Base-by-base conservation (phyloP, 1,140 invertebrate genomes). In the Melipona quadrifasciata region DNA sequence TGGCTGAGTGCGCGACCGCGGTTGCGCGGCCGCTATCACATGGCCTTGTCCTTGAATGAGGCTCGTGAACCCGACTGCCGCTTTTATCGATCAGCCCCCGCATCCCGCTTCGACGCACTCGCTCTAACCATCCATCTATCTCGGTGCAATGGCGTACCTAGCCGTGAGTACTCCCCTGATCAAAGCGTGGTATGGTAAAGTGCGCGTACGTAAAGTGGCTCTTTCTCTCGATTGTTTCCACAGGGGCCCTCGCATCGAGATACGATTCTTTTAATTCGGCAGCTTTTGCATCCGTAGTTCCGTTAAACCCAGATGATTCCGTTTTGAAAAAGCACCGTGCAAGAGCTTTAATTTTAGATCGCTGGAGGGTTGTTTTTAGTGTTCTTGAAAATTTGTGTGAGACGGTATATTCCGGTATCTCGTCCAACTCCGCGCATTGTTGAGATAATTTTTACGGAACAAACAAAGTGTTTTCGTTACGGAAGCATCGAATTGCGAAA, bases 31-130 rank as follows among this genome's bases (percentile, higher is more conserved):
- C 92, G 93, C 94, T 95, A 95, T 95, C 94, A 93, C 93, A 92
- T 95, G 94, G 94, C 95, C 95, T 95, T 95, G 95, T 95, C 95
- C 95, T 95, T 95, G 95, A 95, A 95, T 93, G 94, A 93, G 94
- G 95, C 94, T 94, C 89, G 94, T 95, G 94, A 95, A 95, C 95
- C 92, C 94, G 91, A 88, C 76, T 87, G 92, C 92, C 90, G 92
- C 93, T 93, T 94, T 94, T 94, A 95, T 95, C 94, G 94, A 95
- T 95, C 94, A 95, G 94, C 94, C 93, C 93, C 94, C 94, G 92
- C 93, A 93, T 92, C 93, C 93, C 93, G 91, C 93, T 92, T 92
- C 91, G 91, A 92, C 94, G 92, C 93, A 93, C 90, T 93, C 92
- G 89, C 90, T 91, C 93, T 92, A 90, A 91, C 89, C 90, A 91